Evolutionary conservation across 2,888 invertebrate species (phyloP).

Genomic region (Oeneis ivallda): DNA sequence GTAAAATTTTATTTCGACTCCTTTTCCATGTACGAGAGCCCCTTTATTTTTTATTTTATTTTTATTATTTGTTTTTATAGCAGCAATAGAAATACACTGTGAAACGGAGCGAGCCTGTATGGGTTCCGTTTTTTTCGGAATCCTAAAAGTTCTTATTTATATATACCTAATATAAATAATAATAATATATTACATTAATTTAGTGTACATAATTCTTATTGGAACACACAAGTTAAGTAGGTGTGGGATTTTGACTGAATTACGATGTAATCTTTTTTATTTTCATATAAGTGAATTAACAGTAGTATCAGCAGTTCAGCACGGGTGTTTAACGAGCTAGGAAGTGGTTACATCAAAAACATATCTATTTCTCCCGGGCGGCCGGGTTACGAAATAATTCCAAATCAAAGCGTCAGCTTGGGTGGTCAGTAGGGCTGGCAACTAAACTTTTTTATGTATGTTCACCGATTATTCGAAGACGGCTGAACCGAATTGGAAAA

Average conservation of each 20-base stretch:
- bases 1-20: too few species aligned
- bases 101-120: too few species aligned
- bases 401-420: constrained; percentile 67
- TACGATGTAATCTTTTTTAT: constrained; percentile 1
- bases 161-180: too few species aligned
- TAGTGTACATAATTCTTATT: not conserved
- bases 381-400: constrained; percentile 60
- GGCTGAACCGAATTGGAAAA: too few species aligned
- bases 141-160: too few species aligned
- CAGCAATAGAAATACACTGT: too few species aligned
- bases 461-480: too few species aligned
- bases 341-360: constrained; percentile 78
- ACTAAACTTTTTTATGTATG: not conserved
- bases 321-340: constrained; percentile 47
- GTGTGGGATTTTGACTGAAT: not conserved
- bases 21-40: too few species aligned
- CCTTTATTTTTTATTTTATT: too few species aligned
- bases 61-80: too few species aligned
- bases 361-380: constrained; percentile 55
- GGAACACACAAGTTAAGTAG: not conserved
- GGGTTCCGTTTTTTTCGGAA: too few species aligned
- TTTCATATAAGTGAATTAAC: constrained; percentile 8
- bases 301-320: constrained; percentile 32
- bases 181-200: too few species aligned
- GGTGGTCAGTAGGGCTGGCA: constrained; percentile 50